Percentiles rank a stretch among this genome's conserved stretches.
phyloP scores from a whole-genome alignment of 2,888 invertebrate species.

The Epistrophe eligans region DNA sequence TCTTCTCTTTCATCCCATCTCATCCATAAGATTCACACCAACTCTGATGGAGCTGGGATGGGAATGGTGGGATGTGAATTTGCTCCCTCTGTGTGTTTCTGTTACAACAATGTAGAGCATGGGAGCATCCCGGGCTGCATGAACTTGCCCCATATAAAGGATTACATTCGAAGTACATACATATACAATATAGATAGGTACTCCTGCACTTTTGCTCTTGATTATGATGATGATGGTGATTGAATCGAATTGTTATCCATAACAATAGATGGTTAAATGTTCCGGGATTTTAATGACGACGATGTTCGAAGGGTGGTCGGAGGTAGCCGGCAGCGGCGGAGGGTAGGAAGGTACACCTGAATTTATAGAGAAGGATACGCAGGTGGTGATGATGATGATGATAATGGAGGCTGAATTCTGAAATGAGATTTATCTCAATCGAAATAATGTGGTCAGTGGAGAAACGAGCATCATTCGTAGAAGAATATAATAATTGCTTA shows the following conservation, averaged over 20 bases:
- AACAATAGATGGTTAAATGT: conserved; percentile 70
- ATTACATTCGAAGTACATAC: background rate
- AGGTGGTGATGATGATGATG: conserved; percentile 18
- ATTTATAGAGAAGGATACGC: background rate
- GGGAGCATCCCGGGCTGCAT: conserved; percentile 8
- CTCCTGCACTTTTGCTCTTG: conserved; percentile 26
- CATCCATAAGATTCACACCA: conserved; percentile 38
- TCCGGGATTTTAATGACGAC: conserved; percentile 52
- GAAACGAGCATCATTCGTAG: conserved; percentile 14
- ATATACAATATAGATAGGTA: background rate
- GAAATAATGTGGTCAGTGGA: conserved; percentile 11
- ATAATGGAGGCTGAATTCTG: conserved; percentile 1
- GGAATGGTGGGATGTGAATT: background rate
- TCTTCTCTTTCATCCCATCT: background rate
- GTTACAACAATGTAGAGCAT: conserved; percentile 22
- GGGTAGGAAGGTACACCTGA: background rate
- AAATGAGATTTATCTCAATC: conserved; percentile 42
- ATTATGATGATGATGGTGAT: conserved; percentile 58
- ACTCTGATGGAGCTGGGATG: background rate
- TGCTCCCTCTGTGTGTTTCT: background rate
- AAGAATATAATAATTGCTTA: conserved; percentile 47
- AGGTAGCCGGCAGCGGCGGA: too few relatives aligned
- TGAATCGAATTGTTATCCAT: conserved; percentile 72
- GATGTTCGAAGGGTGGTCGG: background rate
- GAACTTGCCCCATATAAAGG: conserved; percentile 41